These are phyloP conservation scores for Pipa parva DNA, from an alignment of 2,113 vertebrate genomes.

Conservation along the genomic window DNA sequence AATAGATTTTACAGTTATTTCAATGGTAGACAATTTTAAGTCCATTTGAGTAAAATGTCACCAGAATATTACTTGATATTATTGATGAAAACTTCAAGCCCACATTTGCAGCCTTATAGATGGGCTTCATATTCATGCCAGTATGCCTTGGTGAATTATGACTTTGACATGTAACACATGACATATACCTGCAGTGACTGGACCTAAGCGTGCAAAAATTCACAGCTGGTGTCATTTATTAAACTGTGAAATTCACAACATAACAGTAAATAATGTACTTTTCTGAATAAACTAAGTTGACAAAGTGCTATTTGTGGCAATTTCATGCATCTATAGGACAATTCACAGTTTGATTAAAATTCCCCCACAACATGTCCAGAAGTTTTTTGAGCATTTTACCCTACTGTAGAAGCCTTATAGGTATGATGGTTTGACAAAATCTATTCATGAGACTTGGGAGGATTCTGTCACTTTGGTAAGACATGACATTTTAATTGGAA, in stretches of 20 bases:
- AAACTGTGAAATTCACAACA: too few relatives aligned
- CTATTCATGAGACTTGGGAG: conserved; percentile 8
- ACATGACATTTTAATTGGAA: conserved; percentile 11
- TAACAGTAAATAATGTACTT: too few relatives aligned
- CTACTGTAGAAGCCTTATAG: conserved; percentile 19
- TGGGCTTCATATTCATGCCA: too few relatives aligned
- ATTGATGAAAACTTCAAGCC: too few relatives aligned
- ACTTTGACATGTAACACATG: too few relatives aligned
- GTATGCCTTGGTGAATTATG: too few relatives aligned
- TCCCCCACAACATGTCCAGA: conserved; percentile 23
- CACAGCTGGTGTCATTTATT: background rate
- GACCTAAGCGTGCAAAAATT: background rate
- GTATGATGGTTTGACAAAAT: conserved; percentile 12
- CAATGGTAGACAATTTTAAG: too few relatives aligned
- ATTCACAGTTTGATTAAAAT: conserved; percentile 11
- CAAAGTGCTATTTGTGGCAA: background rate
- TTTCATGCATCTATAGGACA: background rate
- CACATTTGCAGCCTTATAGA: too few relatives aligned
- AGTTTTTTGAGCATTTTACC: conserved; percentile 18
- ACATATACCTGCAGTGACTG: background rate
- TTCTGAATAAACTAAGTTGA: background rate
- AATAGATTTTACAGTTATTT: too few relatives aligned
- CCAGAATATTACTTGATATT: too few relatives aligned
- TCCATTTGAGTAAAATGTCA: too few relatives aligned
- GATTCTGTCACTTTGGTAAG: conserved; percentile 20